These are phyloP conservation scores for Channa argus DNA, from an alignment of 2,113 vertebrate genomes.

Conservation along the genomic window DNA sequence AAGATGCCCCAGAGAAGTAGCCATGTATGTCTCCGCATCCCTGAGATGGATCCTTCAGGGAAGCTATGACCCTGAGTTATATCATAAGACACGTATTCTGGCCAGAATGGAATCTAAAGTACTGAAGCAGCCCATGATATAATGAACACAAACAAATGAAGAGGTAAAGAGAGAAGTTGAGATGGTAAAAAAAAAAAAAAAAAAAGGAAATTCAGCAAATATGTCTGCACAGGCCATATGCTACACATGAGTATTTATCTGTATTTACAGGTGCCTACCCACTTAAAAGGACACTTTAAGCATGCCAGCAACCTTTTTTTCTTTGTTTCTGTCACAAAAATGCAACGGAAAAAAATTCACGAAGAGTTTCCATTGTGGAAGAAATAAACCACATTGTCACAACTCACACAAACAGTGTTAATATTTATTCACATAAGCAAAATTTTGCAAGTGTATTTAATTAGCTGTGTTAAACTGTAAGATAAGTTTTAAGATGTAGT, in stretches of 20 bases:
- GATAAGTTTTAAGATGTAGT: background rate
- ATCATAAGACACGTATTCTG: constrained; percentile 30
- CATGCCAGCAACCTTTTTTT: no score
- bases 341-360: background rate
- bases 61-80: constrained; percentile 24
- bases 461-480: background rate
- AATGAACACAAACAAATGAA: background rate
- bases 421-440: background rate
- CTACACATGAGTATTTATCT: background rate
- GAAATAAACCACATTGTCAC: background rate
- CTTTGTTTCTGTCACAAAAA: background rate
- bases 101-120: background rate
- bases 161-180: background rate
- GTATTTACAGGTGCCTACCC: background rate
- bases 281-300: background rate
- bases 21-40: background rate
- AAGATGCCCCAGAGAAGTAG: background rate
- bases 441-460: background rate
- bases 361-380: constrained; percentile 7
- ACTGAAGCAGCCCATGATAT: background rate
- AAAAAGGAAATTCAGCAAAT: no score
- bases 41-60: background rate
- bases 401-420: background rate
- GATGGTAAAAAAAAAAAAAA: background rate
- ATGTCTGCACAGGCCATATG: no score